A percentile compares a stretch with the other conserved stretches of the same genome.
Conservation (phyloP, 37 sponge, comb jelly and placozoan species). For the Haliclona indistincta region DNA sequence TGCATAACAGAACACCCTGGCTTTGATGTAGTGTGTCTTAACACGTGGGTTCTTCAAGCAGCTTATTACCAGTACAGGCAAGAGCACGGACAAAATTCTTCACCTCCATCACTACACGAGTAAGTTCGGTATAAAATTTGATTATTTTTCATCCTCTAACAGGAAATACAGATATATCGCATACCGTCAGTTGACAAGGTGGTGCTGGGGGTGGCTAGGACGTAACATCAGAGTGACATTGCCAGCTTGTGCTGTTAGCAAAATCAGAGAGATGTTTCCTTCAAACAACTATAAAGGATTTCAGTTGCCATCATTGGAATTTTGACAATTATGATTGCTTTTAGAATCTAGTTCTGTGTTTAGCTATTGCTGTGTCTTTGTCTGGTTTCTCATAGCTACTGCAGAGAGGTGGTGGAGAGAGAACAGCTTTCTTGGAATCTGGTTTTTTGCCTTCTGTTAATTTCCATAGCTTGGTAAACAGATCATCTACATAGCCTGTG, state of each 20-base stretch:
- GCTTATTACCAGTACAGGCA: conserved; percentile 35
- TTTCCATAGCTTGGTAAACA: conserved; percentile 4
- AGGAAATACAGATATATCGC: conserved; percentile 12
- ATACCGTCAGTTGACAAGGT: conserved; percentile 42
- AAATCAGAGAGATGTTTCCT: conserved; percentile 21
- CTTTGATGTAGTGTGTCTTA: conserved; percentile 50
- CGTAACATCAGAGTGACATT: neutral
- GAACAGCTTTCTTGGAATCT: neutral
- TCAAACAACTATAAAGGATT: conserved; percentile 28
- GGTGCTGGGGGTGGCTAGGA: conserved; percentile 43
- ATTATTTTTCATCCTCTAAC: conserved; percentile 12
- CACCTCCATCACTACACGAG: no score
- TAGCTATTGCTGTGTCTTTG: conserved; percentile 21
- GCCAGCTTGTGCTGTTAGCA: conserved; percentile 14
- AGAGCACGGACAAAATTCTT: conserved; percentile 23
- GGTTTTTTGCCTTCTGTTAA: neutral
- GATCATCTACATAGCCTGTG: conserved; percentile 23
- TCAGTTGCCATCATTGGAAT: neutral
- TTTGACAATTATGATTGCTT: neutral
- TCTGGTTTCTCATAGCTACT: conserved; percentile 26
- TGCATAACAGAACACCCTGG: conserved; percentile 56
- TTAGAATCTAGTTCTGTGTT: conserved; percentile 28
- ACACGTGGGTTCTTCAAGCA: conserved; percentile 56
- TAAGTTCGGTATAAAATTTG: no score
- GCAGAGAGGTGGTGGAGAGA: conserved; percentile 6